Conservation (phyloP, 2,888 invertebrate species). For the Eilema depressum region DNA sequence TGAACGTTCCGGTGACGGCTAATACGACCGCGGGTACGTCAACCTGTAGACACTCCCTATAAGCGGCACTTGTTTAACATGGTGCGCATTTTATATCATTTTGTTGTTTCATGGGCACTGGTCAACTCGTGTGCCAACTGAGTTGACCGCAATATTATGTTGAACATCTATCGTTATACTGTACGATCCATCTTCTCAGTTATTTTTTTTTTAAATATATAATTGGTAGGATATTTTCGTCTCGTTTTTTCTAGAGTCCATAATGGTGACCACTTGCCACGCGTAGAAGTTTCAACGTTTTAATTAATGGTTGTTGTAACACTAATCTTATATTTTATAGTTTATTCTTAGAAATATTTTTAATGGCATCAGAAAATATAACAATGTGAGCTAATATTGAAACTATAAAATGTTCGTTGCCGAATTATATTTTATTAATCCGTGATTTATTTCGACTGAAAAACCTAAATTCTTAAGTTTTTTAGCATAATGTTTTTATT, state of each 20-base stretch:
- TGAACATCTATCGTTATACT: not conserved
- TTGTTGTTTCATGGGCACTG: conserved; percentile 13
- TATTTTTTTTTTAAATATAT: conserved; percentile 18
- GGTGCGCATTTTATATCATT: conserved; percentile 4
- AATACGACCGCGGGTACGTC: conserved; percentile 7
- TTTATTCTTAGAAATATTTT: conserved; percentile 50
- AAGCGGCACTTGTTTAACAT: conserved; percentile 11
- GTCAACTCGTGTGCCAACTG: conserved; percentile 8
- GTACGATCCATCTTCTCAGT: conserved; percentile 19
- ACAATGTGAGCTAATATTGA: conserved; percentile 49
- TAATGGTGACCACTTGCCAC: conserved; percentile 49
- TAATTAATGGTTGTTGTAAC: conserved; percentile 34
- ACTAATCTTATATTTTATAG: conserved; percentile 46
- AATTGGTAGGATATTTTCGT: conserved; percentile 31
- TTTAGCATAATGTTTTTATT: conserved; percentile 42
- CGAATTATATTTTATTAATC: conserved; percentile 38
- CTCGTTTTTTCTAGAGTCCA: conserved; percentile 40
- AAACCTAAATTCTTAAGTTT: conserved; percentile 49
- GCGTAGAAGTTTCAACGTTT: conserved; percentile 33
- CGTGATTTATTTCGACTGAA: conserved; percentile 56
- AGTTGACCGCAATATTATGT: conserved; percentile 1
- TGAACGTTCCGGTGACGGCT: conserved; percentile 4
- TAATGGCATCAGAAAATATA: conserved; percentile 55
- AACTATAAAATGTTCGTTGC: conserved; percentile 49
- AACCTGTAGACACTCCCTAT: conserved; percentile 13